Evolutionary conservation across 2,113 vertebrate genomes (phyloP), one percentile per base, ranked within the genome.

Genomic region (Datnioides undecimradiatus): DNA sequence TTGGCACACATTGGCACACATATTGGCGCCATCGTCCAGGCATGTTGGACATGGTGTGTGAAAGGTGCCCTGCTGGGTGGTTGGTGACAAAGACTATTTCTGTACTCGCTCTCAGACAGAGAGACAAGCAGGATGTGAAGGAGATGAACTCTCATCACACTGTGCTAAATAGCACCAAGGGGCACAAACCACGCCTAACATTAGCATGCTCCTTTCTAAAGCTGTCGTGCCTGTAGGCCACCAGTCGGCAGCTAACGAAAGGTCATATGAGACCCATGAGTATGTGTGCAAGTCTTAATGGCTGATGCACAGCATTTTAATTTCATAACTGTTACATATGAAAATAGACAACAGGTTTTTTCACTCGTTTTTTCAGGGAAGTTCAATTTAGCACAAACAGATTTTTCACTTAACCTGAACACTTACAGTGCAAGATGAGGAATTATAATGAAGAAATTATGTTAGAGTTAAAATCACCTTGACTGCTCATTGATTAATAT

Each of bases 41-140:
- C 67, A 9, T 83, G 85, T 76, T 87, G 85, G 88, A 75, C 80
- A 58, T 45, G 70, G 68, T 87, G 91, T 86, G 86, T 79, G 80
- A 88, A 85, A 85, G 72, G 84, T 87, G 64, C 7, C 90, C 90
- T 80, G 86, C 90, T 89, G 90, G 79, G 85, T 69, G 34, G 73
- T 29, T 63, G 65, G 82, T 87, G 87, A 89, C 84, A 83, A 79
- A 77, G 60, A 72, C 90, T 92, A 92, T 91, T 92, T 90, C 79
- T 90, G 90, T 82, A 76, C 75, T 73, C n/a, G 38, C 80, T 83
- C 73, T 77, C 71, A 76, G 85, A 79, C 60, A 66, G 78, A 78
- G 48, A 79, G 66, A 72, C 41, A 23, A 75, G 76, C 79, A 71
- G 82, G 82, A 86, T 77, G 77, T 79, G 86, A 78, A 81, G 78